phyloP scores from a whole-genome alignment of 2,797 vertebrate species.

The Bradypodion pumilum region DNA sequence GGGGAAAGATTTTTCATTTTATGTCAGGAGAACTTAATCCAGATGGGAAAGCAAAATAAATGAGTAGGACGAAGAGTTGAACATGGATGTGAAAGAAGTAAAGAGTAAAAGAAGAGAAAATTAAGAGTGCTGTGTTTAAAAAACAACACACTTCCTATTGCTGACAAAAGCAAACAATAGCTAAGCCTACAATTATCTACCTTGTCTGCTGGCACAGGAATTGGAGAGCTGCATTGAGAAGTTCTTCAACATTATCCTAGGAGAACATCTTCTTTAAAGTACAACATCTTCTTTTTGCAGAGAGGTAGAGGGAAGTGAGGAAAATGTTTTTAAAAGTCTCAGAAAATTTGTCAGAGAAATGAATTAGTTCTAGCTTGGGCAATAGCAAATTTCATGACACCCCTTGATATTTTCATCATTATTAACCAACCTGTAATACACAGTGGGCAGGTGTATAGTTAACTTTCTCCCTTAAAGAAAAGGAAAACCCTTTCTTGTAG shows the following conservation, averaged over 20 bases:
- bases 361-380: too few species aligned
- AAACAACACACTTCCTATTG: neutral
- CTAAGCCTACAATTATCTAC: neutral
- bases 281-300: too few species aligned
- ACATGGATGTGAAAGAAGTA: neutral
- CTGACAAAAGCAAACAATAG: neutral
- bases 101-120: neutral
- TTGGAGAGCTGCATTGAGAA: neutral
- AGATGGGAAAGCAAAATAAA: conserved; percentile 18
- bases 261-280: neutral
- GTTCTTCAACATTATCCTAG: neutral
- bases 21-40: neutral
- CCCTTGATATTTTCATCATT: too few species aligned
- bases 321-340: too few species aligned
- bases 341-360: too few species aligned
- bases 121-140: neutral
- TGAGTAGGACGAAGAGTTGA: neutral
- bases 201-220: neutral
- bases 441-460: neutral
- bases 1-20: conserved; percentile 25
- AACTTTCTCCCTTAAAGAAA: neutral
- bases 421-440: too few species aligned
- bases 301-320: too few species aligned
- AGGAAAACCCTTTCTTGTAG: neutral
- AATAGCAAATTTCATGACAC: too few species aligned